These are phyloP conservation scores for Acanthosoma haemorrhoidale DNA, from an alignment of 2,888 invertebrate genomes.

Conservation along the genomic window DNA sequence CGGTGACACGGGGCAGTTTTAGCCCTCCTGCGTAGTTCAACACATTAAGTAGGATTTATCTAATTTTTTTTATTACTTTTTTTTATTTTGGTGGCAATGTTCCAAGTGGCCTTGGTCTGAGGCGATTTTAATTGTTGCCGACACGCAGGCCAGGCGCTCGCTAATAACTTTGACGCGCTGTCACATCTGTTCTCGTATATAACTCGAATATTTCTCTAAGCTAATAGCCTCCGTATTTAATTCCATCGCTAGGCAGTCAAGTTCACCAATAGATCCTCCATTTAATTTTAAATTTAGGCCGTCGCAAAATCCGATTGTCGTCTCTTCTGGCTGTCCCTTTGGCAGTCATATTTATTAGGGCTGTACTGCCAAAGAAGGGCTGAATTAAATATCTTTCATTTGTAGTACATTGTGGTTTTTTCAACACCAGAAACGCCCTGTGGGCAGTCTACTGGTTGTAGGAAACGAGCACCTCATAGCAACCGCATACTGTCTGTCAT, in stretches of 20 bases:
- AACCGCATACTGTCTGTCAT: too few species aligned
- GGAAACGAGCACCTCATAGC: too few species aligned
- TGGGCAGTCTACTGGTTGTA: too few species aligned
- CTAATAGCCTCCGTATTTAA: constrained; percentile 1
- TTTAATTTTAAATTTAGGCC: not conserved
- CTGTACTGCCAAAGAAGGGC: too few species aligned
- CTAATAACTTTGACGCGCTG: not conserved
- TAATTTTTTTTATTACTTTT: not conserved
- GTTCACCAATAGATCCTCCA: not conserved
- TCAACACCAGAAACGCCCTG: too few species aligned
- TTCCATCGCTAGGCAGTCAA: not conserved
- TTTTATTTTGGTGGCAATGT: not conserved
- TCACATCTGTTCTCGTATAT: not conserved
- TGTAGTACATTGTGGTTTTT: too few species aligned
- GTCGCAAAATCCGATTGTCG: too few species aligned
- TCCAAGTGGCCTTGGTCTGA: not conserved
- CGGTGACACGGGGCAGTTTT: too few species aligned
- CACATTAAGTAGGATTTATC: not conserved
- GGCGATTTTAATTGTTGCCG: not conserved
- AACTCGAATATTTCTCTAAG: not conserved
- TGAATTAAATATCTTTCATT: too few species aligned
- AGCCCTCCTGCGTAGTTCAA: not conserved
- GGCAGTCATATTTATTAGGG: too few species aligned
- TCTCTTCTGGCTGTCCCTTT: too few species aligned
- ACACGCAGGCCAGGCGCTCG: not conserved